These are phyloP conservation scores for Zaprionus bogoriensis DNA, from an alignment of 2,888 invertebrate species.

Conservation along the genomic window DNA sequence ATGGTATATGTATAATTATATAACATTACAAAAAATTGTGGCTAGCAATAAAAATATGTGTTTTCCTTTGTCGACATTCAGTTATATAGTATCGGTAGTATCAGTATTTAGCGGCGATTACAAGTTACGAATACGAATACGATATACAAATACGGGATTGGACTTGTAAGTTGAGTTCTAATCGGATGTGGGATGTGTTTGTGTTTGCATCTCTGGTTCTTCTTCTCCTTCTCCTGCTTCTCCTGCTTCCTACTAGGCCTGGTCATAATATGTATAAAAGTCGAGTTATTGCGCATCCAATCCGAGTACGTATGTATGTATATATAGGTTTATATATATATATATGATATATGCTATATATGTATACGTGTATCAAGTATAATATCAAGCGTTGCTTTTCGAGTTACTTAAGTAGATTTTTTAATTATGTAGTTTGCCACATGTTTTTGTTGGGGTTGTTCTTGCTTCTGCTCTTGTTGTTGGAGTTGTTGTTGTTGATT, in stretches of 20 bases:
- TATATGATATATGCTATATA: constrained; percentile 26
- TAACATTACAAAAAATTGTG: constrained; percentile 69
- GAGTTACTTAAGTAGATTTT: constrained; percentile 64
- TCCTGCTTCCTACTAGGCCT: too few species aligned
- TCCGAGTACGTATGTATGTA: constrained; percentile 14
- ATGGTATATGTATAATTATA: constrained; percentile 33
- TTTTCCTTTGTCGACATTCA: constrained; percentile 8
- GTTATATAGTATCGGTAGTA: constrained; percentile 57
- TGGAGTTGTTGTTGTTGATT: constrained; percentile 20
- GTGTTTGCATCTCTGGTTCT: too few species aligned
- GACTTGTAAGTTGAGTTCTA: constrained; percentile 7
- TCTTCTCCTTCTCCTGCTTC: too few species aligned
- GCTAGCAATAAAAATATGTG: constrained; percentile 70
- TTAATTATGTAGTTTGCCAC: constrained; percentile 67
- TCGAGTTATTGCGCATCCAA: constrained; percentile 29
- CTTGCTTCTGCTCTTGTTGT: constrained; percentile 14
- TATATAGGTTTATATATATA: constrained; percentile 29
- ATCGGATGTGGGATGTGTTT: neutral
- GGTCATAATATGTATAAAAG: constrained; percentile 24
- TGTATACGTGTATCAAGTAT: constrained; percentile 48
- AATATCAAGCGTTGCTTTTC: constrained; percentile 73
- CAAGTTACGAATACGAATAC: constrained; percentile 6
- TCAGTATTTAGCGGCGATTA: constrained; percentile 47
- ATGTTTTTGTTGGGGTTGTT: constrained; percentile 30
- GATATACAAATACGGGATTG: constrained; percentile 22